phyloP scores from a whole-genome alignment of 2,113 vertebrate species.

The Microtus oregoni region DNA sequence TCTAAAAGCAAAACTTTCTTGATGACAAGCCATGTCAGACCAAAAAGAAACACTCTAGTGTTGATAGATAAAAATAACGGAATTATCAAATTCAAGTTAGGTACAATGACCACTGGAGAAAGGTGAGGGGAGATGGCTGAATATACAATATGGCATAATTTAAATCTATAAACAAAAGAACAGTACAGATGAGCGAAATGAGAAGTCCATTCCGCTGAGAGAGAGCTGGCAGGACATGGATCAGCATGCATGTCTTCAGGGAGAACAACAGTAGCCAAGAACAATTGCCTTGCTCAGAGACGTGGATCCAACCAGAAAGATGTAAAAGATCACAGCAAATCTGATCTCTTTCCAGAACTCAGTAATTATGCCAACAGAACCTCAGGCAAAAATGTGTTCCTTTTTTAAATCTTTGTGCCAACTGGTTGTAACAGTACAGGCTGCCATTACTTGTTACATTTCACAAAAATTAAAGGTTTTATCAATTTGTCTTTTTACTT shows the following conservation, averaged over 20 bases:
- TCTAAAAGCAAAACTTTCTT: neutral
- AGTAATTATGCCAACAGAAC: neutral
- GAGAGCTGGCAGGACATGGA: neutral
- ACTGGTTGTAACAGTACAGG: neutral
- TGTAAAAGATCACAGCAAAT: neutral
- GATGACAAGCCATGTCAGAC: neutral
- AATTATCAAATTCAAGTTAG: neutral
- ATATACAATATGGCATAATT: neutral
- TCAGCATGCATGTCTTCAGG: no score
- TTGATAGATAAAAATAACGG: neutral
- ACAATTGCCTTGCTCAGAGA: neutral
- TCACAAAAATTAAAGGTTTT: slow-evolving; percentile 26
- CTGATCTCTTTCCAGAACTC: neutral
- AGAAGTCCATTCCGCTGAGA: neutral
- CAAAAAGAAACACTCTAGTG: neutral
- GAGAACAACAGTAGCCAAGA: neutral
- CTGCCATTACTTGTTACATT: neutral
- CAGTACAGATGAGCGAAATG: rapidly evolving
- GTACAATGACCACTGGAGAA: neutral
- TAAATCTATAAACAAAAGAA: neutral
- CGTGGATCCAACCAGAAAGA: neutral
- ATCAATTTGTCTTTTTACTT: neutral
- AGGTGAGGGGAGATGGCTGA: neutral
- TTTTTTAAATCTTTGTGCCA: neutral
- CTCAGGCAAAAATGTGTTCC: neutral